phyloP scores from a whole-genome alignment of 2,113 vertebrate genomes.

The Cnemophilus loriae region DNA sequence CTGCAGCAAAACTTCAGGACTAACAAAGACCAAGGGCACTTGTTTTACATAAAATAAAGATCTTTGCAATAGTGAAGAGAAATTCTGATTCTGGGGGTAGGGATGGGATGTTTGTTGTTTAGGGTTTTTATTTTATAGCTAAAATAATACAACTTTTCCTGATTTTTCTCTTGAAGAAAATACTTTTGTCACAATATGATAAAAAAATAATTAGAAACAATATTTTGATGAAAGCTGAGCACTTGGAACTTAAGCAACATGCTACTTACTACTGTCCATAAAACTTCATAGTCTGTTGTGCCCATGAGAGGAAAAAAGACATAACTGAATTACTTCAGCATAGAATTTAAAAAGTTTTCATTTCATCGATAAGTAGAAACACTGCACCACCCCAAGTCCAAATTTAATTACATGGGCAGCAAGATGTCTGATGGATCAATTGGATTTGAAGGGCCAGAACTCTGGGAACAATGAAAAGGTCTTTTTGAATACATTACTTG shows the following conservation, averaged over 20 bases:
- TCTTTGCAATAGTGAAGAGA: not conserved
- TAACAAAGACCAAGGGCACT: not conserved
- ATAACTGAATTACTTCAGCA: not conserved
- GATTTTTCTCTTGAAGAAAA: not conserved
- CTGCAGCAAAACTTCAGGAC: not conserved
- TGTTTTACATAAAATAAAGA: not conserved
- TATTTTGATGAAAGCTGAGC: not conserved
- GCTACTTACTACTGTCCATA: not conserved
- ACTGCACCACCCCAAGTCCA: not conserved
- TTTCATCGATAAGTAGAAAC: not conserved
- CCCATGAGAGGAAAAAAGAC: not conserved
- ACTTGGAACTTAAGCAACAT: not conserved
- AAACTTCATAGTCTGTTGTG: not conserved
- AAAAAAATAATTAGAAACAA: not conserved
- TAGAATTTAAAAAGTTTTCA: not conserved
- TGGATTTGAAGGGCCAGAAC: not conserved
- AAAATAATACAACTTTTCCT: not conserved
- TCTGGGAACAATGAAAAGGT: not conserved
- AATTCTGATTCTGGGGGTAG: not conserved
- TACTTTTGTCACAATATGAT: not conserved
- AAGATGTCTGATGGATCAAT: not conserved
- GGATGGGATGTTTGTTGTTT: rapidly evolving
- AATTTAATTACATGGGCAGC: not conserved
- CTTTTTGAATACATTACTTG: not conserved
- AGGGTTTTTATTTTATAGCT: not conserved